These are phyloP conservation scores for Novumbra hubbsi DNA, from an alignment of 2,797 vertebrate genomes.

Conservation along the genomic window DNA sequence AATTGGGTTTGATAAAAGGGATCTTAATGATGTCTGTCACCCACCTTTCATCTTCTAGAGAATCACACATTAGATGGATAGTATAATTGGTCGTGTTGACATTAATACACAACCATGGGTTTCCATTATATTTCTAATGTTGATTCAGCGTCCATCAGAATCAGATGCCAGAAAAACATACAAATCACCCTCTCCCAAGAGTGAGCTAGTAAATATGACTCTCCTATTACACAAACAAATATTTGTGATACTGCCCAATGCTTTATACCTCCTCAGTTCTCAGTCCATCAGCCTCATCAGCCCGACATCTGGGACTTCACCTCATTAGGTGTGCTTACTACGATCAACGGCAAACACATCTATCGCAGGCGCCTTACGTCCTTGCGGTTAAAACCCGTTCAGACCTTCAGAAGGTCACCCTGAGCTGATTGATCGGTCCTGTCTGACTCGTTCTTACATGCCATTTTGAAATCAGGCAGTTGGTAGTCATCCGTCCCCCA, in stretches of 20 bases:
- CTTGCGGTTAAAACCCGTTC: not conserved
- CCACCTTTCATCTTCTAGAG: constrained; percentile 41
- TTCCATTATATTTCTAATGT: constrained; percentile 38
- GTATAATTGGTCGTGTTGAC: constrained; percentile 38
- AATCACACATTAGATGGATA: constrained; percentile 2
- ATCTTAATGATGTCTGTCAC: constrained; percentile 17
- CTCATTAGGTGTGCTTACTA: not conserved
- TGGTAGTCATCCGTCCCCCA: not conserved
- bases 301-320: no score
- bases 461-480: not conserved
- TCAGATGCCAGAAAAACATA: constrained; percentile 43
- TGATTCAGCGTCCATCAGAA: constrained; percentile 49
- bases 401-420: not conserved
- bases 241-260: not conserved
- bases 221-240: no score
- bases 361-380: not conserved
- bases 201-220: constrained; percentile 20
- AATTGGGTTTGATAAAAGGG: not conserved
- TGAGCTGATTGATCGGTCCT: constrained; percentile 14
- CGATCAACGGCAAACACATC: not conserved
- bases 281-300: not conserved
- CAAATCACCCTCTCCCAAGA: constrained; percentile 31
- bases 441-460: not conserved
- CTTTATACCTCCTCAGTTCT: constrained; percentile 4
- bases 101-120: constrained; percentile 39